Percentiles rank a stretch among this genome's conserved stretches.
Conservation (phyloP, 2,797 vertebrate species). For the Perodicticus potto region DNA sequence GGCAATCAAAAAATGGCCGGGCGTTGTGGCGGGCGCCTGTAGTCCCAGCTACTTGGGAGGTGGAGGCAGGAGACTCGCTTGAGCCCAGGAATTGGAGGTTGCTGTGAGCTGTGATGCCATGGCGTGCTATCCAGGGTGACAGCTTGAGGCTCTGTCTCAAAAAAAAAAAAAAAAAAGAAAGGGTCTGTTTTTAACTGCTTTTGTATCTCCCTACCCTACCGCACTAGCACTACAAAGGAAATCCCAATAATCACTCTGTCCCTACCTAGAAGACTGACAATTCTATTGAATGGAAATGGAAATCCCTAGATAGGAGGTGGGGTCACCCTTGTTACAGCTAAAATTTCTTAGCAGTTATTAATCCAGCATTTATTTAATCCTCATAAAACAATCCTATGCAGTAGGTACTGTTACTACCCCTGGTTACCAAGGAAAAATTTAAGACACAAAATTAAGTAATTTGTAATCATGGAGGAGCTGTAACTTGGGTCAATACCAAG, state of each 20-base stretch:
- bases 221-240: neutral
- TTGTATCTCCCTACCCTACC: neutral
- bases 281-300: neutral
- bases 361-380: neutral
- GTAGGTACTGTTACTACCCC: neutral
- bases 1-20: too few species aligned
- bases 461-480: neutral
- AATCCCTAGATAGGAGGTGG: neutral
- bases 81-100: neutral
- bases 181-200: conserved; percentile 23
- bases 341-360: neutral
- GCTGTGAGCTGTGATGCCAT: neutral
- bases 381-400: neutral
- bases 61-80: too few species aligned
- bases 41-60: too few species aligned
- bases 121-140: neutral
- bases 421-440: neutral
- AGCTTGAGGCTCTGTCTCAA: neutral
- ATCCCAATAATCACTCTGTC: neutral
- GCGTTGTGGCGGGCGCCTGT: too few species aligned
- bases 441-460: neutral
- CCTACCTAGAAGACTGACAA: neutral
- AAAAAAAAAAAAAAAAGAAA: neutral
- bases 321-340: neutral
- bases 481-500: neutral